These are phyloP conservation scores for Drosophila sordidula DNA, from an alignment of 2,888 invertebrate species.

Conservation along the genomic window DNA sequence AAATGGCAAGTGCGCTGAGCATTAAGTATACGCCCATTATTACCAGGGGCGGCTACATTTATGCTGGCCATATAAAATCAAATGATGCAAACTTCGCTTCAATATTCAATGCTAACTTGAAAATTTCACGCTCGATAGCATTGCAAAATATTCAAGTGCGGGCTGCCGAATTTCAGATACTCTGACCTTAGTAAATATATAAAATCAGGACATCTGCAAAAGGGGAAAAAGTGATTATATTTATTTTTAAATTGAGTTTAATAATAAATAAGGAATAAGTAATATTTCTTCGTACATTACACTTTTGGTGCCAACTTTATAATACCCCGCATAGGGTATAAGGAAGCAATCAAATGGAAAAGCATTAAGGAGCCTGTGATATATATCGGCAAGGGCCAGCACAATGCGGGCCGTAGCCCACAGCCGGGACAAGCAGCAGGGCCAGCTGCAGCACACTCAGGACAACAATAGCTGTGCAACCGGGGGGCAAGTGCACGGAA, in stretches of 20 bases:
- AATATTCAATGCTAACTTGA: slow-evolving; percentile 25
- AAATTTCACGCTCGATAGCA: slow-evolving; percentile 19
- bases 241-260: too few species aligned
- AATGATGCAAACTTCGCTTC: slow-evolving; percentile 20
- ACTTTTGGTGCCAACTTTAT: too few species aligned
- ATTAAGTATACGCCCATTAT: slow-evolving; percentile 35
- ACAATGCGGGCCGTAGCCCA: slow-evolving; percentile 56
- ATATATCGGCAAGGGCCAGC: slow-evolving; percentile 46
- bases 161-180: neutral
- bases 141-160: slow-evolving; percentile 3
- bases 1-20: slow-evolving; percentile 7
- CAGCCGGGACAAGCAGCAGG: neutral
- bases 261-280: too few species aligned
- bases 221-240: too few species aligned
- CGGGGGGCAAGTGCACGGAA: neutral
- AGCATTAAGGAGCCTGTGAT: slow-evolving; percentile 52
- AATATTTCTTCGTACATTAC: too few species aligned
- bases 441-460: slow-evolving; percentile 40
- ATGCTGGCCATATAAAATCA: slow-evolving; percentile 38
- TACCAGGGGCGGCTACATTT: slow-evolving; percentile 16
- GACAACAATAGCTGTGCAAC: slow-evolving; percentile 10
- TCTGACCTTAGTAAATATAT: too few species aligned
- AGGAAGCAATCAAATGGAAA: slow-evolving; percentile 63
- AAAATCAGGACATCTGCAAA: too few species aligned
- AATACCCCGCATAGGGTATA: neutral